These are phyloP conservation scores for Dendrocincla fuliginosa DNA, from an alignment of 2,797 vertebrate species.

Conservation along the genomic window DNA sequence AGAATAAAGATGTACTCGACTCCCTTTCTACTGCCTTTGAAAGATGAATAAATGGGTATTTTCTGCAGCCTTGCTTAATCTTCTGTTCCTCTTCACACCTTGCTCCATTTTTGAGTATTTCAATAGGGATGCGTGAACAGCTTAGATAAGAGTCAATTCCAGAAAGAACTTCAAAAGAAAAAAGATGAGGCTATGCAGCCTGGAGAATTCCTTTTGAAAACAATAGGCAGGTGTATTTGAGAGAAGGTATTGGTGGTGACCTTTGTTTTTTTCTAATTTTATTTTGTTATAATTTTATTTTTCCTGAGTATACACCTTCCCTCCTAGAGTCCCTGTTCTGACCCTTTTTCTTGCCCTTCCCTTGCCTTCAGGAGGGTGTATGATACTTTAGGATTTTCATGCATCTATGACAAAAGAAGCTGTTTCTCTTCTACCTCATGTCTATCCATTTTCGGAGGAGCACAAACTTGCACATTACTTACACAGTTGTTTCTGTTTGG, in stretches of 20 bases:
- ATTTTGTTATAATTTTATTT: not conserved
- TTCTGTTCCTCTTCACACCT: constrained; percentile 61
- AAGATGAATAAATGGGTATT: constrained; percentile 56
- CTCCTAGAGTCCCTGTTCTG: not conserved
- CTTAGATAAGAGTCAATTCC: constrained; percentile 43
- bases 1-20: constrained; percentile 58
- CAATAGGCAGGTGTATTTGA: constrained; percentile 3
- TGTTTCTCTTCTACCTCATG: not conserved
- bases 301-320: not conserved
- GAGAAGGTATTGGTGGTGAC: not conserved
- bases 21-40: constrained; percentile 67
- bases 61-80: constrained; percentile 57
- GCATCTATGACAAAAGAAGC: not conserved
- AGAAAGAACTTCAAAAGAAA: constrained; percentile 61
- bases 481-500: not conserved
- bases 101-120: constrained; percentile 62
- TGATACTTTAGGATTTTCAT: not conserved
- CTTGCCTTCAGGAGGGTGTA: not conserved
- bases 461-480: not conserved
- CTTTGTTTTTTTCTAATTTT: constrained; percentile 2
- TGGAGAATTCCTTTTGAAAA: constrained; percentile 48
- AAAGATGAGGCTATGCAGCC: not conserved
- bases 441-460: not conserved
- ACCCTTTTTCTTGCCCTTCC: not conserved
- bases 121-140: constrained; percentile 35